Conservation (phyloP, 2,888 invertebrate genomes). For the Caenorhabditis panamensis region DNA sequence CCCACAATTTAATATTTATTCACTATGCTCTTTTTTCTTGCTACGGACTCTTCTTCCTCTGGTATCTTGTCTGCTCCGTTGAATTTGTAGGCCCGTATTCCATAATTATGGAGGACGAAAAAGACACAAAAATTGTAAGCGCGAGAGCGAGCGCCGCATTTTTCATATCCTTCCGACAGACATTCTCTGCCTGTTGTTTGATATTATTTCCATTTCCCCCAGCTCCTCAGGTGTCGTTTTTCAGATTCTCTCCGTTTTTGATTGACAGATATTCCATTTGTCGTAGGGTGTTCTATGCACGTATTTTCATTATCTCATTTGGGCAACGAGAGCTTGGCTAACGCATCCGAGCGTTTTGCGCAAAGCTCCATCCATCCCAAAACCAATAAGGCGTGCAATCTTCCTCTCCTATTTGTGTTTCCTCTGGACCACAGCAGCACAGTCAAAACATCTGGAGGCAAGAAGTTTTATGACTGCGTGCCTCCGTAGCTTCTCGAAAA, state of each 20-base stretch:
- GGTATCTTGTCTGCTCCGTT: slow-evolving; percentile 15
- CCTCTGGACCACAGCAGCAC: background rate
- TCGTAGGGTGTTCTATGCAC: too few species aligned
- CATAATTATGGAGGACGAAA: slow-evolving; percentile 5
- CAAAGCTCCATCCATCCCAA: slow-evolving; percentile 43
- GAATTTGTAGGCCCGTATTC: background rate
- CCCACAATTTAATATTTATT: slow-evolving; percentile 45
- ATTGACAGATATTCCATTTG: background rate
- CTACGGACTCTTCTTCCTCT: slow-evolving; percentile 16
- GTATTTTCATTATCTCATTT: slow-evolving; percentile 47
- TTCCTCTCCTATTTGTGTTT: slow-evolving; percentile 17
- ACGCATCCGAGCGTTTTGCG: slow-evolving; percentile 46
- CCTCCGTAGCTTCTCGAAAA: background rate
- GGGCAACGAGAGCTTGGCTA: slow-evolving; percentile 43
- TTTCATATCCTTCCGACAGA: slow-evolving; percentile 2
- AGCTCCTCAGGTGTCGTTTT: slow-evolving; percentile 5
- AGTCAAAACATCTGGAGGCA: slow-evolving; percentile 29
- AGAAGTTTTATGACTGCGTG: slow-evolving; percentile 2
- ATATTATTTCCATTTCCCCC: background rate
- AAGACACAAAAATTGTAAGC: background rate
- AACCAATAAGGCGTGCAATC: slow-evolving; percentile 60
- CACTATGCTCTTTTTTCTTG: slow-evolving; percentile 1
- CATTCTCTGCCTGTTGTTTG: background rate
- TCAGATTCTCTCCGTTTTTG: background rate
- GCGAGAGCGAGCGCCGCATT: slow-evolving; percentile 8